phyloP scores from a whole-genome alignment of 2,113 vertebrate species.

The Glaucidium brasilianum region DNA sequence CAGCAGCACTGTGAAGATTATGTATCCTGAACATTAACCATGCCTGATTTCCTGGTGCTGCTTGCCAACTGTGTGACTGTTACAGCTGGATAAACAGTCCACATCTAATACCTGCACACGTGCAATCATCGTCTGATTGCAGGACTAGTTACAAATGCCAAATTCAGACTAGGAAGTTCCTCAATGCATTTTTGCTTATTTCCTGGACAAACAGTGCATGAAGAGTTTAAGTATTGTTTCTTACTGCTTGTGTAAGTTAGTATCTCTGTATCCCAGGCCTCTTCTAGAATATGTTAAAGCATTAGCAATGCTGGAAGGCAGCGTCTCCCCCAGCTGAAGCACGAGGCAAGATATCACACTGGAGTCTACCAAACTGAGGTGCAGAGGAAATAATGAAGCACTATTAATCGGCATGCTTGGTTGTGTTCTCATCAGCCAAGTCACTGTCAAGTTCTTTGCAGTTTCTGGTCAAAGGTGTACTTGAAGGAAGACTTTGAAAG shows the following conservation, averaged over 20 bases:
- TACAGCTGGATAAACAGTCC: slow-evolving; percentile 35
- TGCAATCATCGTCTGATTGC: background rate
- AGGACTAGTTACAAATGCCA: background rate
- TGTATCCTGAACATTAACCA: background rate
- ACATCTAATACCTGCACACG: background rate
- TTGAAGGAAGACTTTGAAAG: background rate
- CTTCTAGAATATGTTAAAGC: background rate
- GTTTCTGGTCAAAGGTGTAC: background rate
- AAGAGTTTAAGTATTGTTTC: background rate
- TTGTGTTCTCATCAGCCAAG: background rate
- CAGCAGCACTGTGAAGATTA: background rate
- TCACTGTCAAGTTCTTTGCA: background rate
- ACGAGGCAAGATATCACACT: background rate
- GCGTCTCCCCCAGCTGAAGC: background rate
- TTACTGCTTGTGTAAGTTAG: background rate
- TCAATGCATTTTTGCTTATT: background rate
- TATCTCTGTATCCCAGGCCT: background rate
- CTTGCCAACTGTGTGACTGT: background rate
- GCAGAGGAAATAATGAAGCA: background rate
- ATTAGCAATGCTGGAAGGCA: background rate
- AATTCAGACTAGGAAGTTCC: background rate
- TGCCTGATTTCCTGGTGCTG: background rate
- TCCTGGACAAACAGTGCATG: background rate
- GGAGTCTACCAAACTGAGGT: background rate
- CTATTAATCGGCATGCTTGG: background rate